Percentiles rank a stretch among this genome's conserved stretches.
phyloP scores from a whole-genome alignment of 2,113 vertebrate species.

The Ondatra zibethicus region DNA sequence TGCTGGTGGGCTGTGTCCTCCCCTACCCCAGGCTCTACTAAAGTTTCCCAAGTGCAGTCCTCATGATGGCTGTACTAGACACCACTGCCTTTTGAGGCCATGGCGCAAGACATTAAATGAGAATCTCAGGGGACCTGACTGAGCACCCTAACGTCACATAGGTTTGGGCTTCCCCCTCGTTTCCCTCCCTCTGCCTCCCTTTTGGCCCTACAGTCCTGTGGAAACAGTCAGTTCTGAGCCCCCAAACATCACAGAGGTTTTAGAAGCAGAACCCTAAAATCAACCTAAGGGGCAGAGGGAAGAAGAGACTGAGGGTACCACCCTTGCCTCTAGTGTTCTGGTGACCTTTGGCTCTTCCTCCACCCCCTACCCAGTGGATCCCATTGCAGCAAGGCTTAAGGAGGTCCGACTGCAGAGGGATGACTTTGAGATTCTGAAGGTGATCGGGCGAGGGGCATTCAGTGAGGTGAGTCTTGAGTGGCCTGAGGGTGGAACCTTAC shows the following conservation, averaged over 20 bases:
- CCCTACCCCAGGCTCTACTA: background rate
- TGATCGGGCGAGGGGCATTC: slow-evolving; percentile 93
- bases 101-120: background rate
- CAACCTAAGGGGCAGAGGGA: background rate
- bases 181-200: background rate
- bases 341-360: background rate
- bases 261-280: background rate
- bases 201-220: background rate
- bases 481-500: fast-evolving
- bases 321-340: background rate
- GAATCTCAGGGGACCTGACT: background rate
- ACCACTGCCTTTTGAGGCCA: background rate
- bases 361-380: slow-evolving; percentile 70
- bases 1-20: background rate
- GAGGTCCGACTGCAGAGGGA: slow-evolving; percentile 88
- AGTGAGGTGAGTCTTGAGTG: slow-evolving; percentile 89
- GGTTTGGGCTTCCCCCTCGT: background rate
- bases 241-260: background rate
- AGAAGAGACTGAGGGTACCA: background rate
- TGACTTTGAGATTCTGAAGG: slow-evolving; percentile 93
- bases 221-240: background rate
- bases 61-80: background rate
- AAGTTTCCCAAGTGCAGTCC: background rate
- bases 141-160: background rate
- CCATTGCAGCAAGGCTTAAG: slow-evolving; percentile 85